Evolutionary conservation across 2,888 invertebrate species (phyloP), one percentile per base, ranked within the genome.

Genomic region (Coelinius sp.): DNA sequence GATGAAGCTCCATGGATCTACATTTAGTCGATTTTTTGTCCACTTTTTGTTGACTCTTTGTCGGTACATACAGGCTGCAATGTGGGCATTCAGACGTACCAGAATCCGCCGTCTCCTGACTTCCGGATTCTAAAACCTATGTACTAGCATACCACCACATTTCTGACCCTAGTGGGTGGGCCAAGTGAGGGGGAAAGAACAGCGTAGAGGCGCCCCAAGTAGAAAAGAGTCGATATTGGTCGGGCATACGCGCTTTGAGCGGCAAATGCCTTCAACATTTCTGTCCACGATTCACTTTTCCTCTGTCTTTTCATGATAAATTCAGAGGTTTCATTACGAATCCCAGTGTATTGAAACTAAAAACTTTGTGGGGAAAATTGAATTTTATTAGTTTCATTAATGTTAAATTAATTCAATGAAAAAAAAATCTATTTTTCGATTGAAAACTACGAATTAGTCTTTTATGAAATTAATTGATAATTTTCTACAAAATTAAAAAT

Each of bases 201-300:
- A 14, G 17, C 20, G 7, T n/a, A 14, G 14, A 14, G 56, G 14
- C 27, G 20, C 20, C 22, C 35, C 59, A 59, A 59, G 56, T 59
- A 59, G 59, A 59, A 59, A 59, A 59, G 22, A 59, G 59, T 59
- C 59, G 59, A 59, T 59, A 59, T 59, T 59, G 59, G 59, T 59
- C 20, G 59, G 59, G 59, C 59, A 35, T 31, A 59, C 31, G 59
- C 59, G 59, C 31, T 59, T 59, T 2, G 59, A 31, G 17, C 59
- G 59, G 31, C 31, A 59, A 59, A 31, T 59, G 59, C 59, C 59
- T 59, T 59, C 59, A 59, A 59, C 59, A 31, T 59, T 59, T 17
- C 14, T n/a, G 27, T 24, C 12, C 52, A 52, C 52, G 20, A n/a
- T 59, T 59, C 35, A n/a, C 20, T 14, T 35, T 8, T 59, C 31